phyloP scores from a whole-genome alignment of 2,113 vertebrate genomes.

The Onychorhynchus coronatus region DNA sequence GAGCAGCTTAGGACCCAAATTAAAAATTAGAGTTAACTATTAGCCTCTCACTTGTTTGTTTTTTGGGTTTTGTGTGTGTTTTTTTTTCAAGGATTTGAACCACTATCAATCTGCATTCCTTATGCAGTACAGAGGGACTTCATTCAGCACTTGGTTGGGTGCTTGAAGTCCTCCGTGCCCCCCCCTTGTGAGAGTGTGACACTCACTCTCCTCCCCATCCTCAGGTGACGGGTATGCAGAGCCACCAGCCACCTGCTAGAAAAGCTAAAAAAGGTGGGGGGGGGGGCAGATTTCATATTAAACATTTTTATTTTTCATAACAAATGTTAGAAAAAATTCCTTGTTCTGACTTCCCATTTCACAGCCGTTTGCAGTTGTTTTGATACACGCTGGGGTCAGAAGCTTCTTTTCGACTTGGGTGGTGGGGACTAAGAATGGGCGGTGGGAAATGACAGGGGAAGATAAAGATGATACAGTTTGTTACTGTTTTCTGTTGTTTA shows the following conservation, averaged over 20 bases:
- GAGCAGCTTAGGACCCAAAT: neutral
- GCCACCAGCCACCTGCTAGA: neutral
- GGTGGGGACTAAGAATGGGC: neutral
- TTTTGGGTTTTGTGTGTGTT: no score
- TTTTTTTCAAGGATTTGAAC: neutral
- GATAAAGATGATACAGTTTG: neutral
- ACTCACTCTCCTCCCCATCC: neutral
- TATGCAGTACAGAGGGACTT: neutral
- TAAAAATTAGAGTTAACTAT: neutral
- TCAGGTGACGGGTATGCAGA: neutral
- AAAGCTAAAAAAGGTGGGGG: neutral
- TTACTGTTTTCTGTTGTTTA: neutral
- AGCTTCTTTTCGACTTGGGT: neutral
- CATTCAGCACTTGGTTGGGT: neutral
- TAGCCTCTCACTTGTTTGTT: neutral
- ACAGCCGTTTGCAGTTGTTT: neutral
- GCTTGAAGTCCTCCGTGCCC: neutral
- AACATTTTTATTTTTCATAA: neutral
- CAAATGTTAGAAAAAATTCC: neutral
- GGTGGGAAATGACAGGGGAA: neutral
- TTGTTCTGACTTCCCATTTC: neutral
- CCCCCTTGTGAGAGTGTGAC: neutral
- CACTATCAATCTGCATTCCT: neutral
- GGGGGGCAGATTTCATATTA: fast-evolving
- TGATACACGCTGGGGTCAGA: neutral